phyloP scores from a whole-genome alignment of 2,113 vertebrate species.

The Amphiprion percula region DNA sequence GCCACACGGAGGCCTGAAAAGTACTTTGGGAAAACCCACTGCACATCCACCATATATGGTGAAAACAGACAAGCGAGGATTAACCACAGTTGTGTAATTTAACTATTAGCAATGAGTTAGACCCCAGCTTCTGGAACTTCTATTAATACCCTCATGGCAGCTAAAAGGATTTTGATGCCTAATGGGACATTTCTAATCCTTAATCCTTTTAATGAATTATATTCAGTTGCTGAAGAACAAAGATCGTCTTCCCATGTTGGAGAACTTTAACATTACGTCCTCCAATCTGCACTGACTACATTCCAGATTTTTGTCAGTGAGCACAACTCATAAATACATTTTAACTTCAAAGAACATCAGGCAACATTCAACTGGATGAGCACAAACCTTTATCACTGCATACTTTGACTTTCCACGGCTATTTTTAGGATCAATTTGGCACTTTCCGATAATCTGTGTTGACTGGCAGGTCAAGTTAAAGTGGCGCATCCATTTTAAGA shows the following conservation, averaged over 20 bases:
- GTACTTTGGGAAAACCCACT: conserved; percentile 19
- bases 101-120: not conserved
- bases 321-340: not conserved
- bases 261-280: not conserved
- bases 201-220: conserved; percentile 39
- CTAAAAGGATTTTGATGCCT: conserved; percentile 35
- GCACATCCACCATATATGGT: not conserved
- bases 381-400: not conserved
- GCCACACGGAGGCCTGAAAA: not conserved
- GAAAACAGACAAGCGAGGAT: conserved; percentile 31
- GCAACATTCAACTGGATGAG: not conserved
- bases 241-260: not conserved
- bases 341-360: not conserved
- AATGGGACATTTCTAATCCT: conserved; percentile 16
- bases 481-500: too few relatives aligned
- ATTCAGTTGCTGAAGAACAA: not conserved
- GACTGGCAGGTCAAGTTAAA: too few relatives aligned
- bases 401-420: not conserved
- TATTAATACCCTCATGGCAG: conserved; percentile 22
- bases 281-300: conserved; percentile 14
- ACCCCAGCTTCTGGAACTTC: not conserved
- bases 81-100: conserved; percentile 40
- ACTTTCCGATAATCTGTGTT: not conserved
- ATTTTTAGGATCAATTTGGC: too few relatives aligned
- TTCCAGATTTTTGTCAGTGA: not conserved